A percentile compares a stretch with the other conserved stretches of the same genome.
Conservation (phyloP, 2,888 invertebrate species). For the Didymodactylos carnosus region DNA sequence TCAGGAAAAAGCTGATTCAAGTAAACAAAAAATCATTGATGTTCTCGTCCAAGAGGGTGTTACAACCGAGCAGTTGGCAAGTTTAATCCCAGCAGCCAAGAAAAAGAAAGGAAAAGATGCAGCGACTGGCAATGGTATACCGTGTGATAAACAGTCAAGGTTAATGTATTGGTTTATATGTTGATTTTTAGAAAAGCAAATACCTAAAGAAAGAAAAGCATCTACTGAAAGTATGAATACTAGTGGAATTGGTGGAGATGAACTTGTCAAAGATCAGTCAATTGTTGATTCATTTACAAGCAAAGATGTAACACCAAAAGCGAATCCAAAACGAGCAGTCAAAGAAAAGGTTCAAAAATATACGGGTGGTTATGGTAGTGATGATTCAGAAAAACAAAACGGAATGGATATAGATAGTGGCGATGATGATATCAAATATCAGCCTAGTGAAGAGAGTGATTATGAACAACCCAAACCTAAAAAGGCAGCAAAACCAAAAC, state of each 20-base stretch:
- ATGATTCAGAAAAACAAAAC: neutral
- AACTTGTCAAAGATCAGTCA: neutral
- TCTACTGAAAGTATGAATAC: neutral
- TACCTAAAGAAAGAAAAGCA: neutral
- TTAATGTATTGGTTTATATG: neutral
- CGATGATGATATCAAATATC: too few relatives aligned
- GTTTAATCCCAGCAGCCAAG: neutral
- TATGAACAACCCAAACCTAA: neutral
- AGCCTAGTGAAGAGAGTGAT: neutral
- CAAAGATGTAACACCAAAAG: neutral
- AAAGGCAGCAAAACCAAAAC: neutral
- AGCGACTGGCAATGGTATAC: too few relatives aligned
- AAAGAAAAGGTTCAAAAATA: neutral
- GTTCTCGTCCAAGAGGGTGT: neutral
- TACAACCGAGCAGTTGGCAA: neutral
- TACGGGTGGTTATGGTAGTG: conserved; percentile 2
- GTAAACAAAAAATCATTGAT: neutral
- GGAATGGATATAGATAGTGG: neutral
- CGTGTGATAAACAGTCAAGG: too few relatives aligned
- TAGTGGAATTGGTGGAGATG: neutral
- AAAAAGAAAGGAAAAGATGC: neutral
- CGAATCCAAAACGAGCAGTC: neutral
- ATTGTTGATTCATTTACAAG: too few relatives aligned
- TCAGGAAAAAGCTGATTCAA: conserved; percentile 5
- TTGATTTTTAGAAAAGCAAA: neutral